Base-by-base conservation (phyloP, 1,140 invertebrate genomes). In the Cotesia chilonis region DNA sequence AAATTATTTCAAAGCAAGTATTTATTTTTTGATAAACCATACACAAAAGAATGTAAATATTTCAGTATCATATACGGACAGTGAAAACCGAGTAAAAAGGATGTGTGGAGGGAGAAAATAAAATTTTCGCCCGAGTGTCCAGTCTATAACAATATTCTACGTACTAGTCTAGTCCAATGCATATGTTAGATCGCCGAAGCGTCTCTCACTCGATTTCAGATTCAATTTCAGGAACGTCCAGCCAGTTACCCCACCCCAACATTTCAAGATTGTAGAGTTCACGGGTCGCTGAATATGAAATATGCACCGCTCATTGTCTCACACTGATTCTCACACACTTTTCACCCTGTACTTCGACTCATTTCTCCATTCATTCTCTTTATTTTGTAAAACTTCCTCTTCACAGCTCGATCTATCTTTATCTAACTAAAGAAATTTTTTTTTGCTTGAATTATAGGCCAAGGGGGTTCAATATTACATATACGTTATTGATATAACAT, bases 141-240 rank as follows among this genome's bases (percentile, higher is more conserved):
- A 55, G 54, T 55, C 54, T 55, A 20, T 14, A 55, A n/a, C 47
- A 2, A 7, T 52, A n/a, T n/a, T 52, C 7, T 10, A 52, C 28
- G 47, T 20, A n/a, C 17, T 20, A 3, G 54, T n/a, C 17, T 20
- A 52, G 74, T 61, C 75, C 79, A 82, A 80, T 83, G 82, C 82
- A 82, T 83, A 81, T 72, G 82, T 81, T 81, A 78, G 63, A 74
- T 70, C 75, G 70, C 17, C 69, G 17, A 75, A 72, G 75, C 77
- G 76, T 77, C 75, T 77, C 73, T 71, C 70, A 74, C 73, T 78
- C 79, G 74, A 82, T 84, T 81, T 78, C 80, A 77, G 76, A 84
- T 85, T 84, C 82, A 84, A 85, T 85, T 85, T 82, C 79, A 77
- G 77, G 61, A 65, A 75, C 77, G 78, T 80, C 77, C 76, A 71